phyloP scores from a whole-genome alignment of 23 tunicate genomes.

The Halocynthia roretzi region DNA sequence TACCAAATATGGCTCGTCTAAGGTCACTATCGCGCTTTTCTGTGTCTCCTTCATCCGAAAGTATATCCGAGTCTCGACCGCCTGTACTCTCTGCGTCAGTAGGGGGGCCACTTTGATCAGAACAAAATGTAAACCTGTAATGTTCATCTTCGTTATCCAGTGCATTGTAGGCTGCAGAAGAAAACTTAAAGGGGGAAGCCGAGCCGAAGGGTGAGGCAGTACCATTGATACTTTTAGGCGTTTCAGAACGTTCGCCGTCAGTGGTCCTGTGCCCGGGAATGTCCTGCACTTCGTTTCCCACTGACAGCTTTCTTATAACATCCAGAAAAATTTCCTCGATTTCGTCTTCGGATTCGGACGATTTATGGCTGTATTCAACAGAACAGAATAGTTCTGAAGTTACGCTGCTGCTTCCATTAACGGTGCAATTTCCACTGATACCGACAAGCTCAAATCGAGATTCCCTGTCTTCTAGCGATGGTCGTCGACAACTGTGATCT shows the following conservation, averaged over 20 bases:
- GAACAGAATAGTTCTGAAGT: neutral
- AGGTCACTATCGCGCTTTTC: neutral
- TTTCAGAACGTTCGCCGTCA: neutral
- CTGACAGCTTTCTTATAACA: conserved; percentile 1
- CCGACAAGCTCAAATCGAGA: conserved; percentile 17
- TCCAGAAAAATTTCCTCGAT: conserved; percentile 5
- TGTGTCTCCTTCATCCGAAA: conserved; percentile 4
- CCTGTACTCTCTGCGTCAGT: conserved; percentile 26
- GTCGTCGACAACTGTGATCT: too few relatives aligned
- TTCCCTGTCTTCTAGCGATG: neutral
- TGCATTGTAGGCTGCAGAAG: conserved; percentile 13
- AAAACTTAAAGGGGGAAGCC: conserved; percentile 16
- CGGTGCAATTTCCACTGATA: conserved; percentile 18
- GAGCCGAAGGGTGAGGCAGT: conserved; percentile 16
- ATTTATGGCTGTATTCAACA: neutral
- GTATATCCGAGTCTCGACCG: conserved; percentile 11
- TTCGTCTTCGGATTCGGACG: conserved; percentile 7
- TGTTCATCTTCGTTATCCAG: conserved; percentile 6
- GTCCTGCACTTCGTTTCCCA: neutral
- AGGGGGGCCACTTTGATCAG: conserved; percentile 13
- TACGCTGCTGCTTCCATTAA: conserved; percentile 21
- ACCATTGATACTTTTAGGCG: neutral
- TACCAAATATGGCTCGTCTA: conserved; percentile 8
- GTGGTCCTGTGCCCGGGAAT: neutral
- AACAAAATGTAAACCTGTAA: conserved; percentile 20